phyloP scores from a whole-genome alignment of 2,797 vertebrate species.

The Tragelaphus oryx region DNA sequence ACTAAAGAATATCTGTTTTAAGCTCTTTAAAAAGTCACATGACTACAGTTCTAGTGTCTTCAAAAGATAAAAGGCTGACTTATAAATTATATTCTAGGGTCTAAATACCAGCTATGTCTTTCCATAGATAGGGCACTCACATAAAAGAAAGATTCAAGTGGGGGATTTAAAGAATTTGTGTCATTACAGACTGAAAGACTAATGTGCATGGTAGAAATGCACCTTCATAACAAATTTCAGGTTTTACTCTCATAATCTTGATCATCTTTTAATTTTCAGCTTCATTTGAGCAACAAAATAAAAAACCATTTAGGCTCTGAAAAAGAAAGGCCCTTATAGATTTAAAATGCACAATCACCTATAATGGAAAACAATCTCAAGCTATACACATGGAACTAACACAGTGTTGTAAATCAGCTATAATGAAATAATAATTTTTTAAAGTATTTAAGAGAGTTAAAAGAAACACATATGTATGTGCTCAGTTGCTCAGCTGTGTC shows the following conservation, averaged over 20 bases:
- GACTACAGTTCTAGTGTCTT: background rate
- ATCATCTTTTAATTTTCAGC: background rate
- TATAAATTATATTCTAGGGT: background rate
- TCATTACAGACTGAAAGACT: background rate
- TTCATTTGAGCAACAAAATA: slow-evolving; percentile 8
- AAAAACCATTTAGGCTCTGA: background rate
- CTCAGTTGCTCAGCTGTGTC: background rate
- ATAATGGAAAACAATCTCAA: background rate
- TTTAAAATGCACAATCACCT: background rate
- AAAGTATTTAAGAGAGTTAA: background rate
- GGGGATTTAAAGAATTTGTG: background rate
- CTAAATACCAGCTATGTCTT: background rate
- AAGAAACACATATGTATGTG: background rate
- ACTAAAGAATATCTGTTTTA: background rate
- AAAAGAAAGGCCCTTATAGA: background rate
- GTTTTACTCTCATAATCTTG: background rate
- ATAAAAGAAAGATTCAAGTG: background rate
- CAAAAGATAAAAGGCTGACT: background rate
- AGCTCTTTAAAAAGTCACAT: background rate
- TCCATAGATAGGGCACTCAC: background rate
- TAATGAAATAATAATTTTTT: background rate
- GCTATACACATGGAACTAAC: background rate
- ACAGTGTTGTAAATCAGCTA: background rate
- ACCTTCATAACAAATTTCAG: background rate
- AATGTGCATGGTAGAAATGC: background rate